Conservation (phyloP, 2,888 invertebrate genomes). For the Caenorhabditis sp. region DNA sequence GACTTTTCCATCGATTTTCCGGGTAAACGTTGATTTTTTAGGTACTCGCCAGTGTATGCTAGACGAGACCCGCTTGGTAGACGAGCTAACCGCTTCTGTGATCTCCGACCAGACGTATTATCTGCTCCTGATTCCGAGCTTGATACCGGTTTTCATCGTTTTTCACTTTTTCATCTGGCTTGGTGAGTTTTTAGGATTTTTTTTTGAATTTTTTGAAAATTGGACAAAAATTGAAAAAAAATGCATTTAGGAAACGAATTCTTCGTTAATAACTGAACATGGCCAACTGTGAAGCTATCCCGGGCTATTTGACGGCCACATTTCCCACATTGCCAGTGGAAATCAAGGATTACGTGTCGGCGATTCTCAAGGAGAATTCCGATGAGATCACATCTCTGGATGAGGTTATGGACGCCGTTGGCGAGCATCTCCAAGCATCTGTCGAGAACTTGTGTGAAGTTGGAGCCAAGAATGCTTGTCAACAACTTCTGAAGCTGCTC, state of each 20-base stretch:
- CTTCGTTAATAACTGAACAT: constrained; percentile 75
- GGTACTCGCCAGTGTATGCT: constrained; percentile 53
- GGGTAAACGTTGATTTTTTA: constrained; percentile 1
- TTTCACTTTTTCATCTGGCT: constrained; percentile 74
- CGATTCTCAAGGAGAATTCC: constrained; percentile 76
- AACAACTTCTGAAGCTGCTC: constrained; percentile 74
- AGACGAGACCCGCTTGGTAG: constrained; percentile 62
- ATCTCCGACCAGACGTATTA: constrained; percentile 69
- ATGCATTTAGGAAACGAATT: constrained; percentile 70
- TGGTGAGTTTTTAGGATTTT: constrained; percentile 52
- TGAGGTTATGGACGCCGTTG: constrained; percentile 80
- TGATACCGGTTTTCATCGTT: constrained; percentile 70
- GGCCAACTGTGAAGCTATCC: constrained; percentile 73
- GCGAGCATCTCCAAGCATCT: constrained; percentile 75
- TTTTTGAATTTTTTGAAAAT: too few species aligned
- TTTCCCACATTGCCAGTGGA: constrained; percentile 77
- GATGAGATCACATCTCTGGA: constrained; percentile 77
- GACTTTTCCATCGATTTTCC: not conserved
- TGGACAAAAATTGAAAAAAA: not conserved
- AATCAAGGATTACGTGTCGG: constrained; percentile 76
- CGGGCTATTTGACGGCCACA: constrained; percentile 71
- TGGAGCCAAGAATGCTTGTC: constrained; percentile 72
- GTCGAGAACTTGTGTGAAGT: constrained; percentile 67
- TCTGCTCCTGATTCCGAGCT: constrained; percentile 68
- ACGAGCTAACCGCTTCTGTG: constrained; percentile 67